phyloP scores from a whole-genome alignment of 2,797 vertebrate genomes.

The Micropoecilia bifurca region DNA sequence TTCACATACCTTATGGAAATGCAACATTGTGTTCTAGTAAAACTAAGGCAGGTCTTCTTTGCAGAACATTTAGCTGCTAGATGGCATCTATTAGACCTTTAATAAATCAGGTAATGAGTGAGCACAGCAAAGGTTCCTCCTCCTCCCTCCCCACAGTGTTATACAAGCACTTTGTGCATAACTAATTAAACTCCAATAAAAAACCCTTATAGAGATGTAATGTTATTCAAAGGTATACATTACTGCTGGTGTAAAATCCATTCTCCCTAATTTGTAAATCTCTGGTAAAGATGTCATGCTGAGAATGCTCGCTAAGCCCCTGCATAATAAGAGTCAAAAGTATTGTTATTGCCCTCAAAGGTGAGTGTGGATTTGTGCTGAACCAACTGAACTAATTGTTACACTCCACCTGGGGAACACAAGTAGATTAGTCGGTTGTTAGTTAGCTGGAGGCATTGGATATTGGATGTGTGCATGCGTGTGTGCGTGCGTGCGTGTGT shows the following conservation, averaged over 20 bases:
- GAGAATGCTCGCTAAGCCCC: constrained; percentile 12
- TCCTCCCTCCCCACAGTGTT: not conserved
- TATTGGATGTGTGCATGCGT: constrained; percentile 28
- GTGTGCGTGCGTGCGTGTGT: constrained; percentile 11
- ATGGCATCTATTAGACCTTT: not conserved
- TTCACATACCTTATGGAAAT: not conserved
- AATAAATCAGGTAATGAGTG: constrained; percentile 1
- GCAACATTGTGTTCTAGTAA: not conserved
- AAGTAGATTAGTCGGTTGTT: constrained; percentile 46
- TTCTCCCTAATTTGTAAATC: not conserved
- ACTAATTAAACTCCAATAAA: constrained; percentile 2
- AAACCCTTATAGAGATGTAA: constrained; percentile 6
- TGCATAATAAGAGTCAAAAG: constrained; percentile 28
- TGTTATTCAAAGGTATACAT: not conserved
- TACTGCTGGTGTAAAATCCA: constrained; percentile 5
- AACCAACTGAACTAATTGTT: constrained; percentile 51
- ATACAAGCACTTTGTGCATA: not conserved
- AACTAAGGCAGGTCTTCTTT: not conserved
- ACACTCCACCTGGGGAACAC: constrained; percentile 39
- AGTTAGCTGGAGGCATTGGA: constrained; percentile 45
- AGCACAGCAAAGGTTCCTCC: not conserved
- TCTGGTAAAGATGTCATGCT: constrained; percentile 7
- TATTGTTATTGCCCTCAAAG: constrained; percentile 47
- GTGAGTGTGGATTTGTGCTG: constrained; percentile 53
- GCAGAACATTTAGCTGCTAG: not conserved